Evolutionary conservation across 2,888 invertebrate species (phyloP), one percentile per base, ranked within the genome.

Genomic region (Adela reaumurella): DNA sequence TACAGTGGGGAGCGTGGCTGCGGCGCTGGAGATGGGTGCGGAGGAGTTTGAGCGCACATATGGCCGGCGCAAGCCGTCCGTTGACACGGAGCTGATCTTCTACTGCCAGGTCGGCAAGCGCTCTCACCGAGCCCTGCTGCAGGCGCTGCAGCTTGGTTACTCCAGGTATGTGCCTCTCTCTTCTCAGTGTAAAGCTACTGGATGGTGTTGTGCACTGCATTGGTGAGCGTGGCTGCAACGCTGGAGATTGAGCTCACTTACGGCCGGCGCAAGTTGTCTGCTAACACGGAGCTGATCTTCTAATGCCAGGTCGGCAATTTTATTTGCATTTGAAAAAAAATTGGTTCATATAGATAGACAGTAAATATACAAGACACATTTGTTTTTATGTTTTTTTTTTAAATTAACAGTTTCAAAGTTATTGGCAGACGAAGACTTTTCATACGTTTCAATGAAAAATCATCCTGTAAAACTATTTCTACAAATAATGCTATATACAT

Each of bases 291-390:
- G 56, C 70, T 90, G 2, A 85, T 90, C 55, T 83, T 90, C 55
- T 85, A 85, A 47, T 90, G 90, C 60, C 84, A 81, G 65, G 80
- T 84, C 51, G 90, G 90, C 10, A 83, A 70, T n/a, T n/a, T n/a
- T n/a, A n/a, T n/a, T n/a, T n/a, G n/a, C n/a, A n/a, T n/a, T n/a
- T n/a, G n/a, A n/a, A n/a, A n/a, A n/a, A n/a, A n/a, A n/a, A n/a
- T n/a, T n/a, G n/a, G n/a, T n/a, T n/a, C n/a, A n/a, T n/a, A n/a
- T n/a, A n/a, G n/a, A n/a, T n/a, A n/a, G n/a, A n/a, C n/a, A n/a
- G n/a, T n/a, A n/a, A n/a, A n/a, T n/a, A n/a, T n/a, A n/a, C n/a
- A n/a, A n/a, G n/a, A n/a, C n/a, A n/a, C n/a, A n/a, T n/a, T n/a
- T n/a, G n/a, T n/a, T n/a, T n/a, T n/a, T n/a, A n/a, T n/a, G n/a